A percentile compares a stretch with the other conserved stretches of the same genome.
These are phyloP conservation scores for Diarsia mendica DNA, from an alignment of 2,888 invertebrate species.

Conservation along the genomic window DNA sequence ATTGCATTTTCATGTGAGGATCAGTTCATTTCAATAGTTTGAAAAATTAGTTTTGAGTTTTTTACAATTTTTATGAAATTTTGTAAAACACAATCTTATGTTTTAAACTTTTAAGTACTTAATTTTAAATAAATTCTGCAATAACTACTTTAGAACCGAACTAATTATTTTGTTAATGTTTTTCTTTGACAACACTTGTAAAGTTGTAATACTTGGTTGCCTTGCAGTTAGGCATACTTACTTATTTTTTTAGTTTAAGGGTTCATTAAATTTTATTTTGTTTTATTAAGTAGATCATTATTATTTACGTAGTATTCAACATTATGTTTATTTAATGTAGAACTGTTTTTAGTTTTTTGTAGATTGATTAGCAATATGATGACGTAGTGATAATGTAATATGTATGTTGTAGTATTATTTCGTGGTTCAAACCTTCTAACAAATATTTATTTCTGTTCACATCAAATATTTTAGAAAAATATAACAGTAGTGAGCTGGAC, in stretches of 20 bases:
- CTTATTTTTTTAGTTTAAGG: neutral
- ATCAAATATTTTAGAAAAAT: neutral
- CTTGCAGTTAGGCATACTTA: neutral
- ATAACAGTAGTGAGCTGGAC: slow-evolving; percentile 1
- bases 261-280: neutral
- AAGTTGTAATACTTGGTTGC: neutral
- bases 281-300: slow-evolving; percentile 1
- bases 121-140: too few relatives aligned
- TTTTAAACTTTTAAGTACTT: too few relatives aligned
- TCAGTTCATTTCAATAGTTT: neutral
- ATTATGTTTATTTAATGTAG: slow-evolving; percentile 12
- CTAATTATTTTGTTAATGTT: neutral
- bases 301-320: neutral
- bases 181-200: neutral
- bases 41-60: neutral
- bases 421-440: neutral
- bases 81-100: neutral
- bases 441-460: neutral
- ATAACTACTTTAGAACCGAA: neutral
- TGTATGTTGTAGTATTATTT: slow-evolving; percentile 21
- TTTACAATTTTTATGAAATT: neutral
- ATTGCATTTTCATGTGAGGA: neutral
- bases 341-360: neutral
- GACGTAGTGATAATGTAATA: slow-evolving; percentile 5
- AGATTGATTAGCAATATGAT: slow-evolving; percentile 5